Base-by-base conservation (phyloP, 2,797 vertebrate species). In the Tauraco hartlaubi region DNA sequence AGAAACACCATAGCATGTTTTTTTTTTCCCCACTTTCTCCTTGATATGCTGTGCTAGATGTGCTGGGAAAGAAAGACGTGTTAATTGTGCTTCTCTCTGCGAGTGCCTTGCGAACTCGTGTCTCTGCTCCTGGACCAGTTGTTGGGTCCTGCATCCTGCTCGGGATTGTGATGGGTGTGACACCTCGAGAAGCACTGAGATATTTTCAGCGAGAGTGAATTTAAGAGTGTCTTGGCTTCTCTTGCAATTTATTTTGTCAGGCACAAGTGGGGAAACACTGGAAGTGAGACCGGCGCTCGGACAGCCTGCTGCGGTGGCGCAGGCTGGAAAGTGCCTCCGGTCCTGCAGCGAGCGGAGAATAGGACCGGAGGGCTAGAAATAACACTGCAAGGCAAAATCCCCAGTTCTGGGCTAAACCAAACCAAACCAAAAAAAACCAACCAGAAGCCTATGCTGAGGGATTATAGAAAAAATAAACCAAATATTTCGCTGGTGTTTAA, bases 61-160 rank as follows among this genome's bases (percentile, higher is more conserved):
- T 67, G 33, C n/a, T 31, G 51, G 64, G 52, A 66, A 90, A 73
- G 78, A 92, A 29, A 84, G 39, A 44, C 39, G 35, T 59, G 49
- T 90, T 97, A 95, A 97, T 96, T 97, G 88, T 88, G 39, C 44
- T 62, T 39, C 90, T 96, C 88, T 43, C 73, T 62, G 68, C 0
- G 49, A 72, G 79, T 48, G 68, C 92, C 74, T 85, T 23, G 14
- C 14, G 66, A 90, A 59, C 43, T 48, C 0, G 0, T 6, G 15
- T 28, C 54, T 81, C 46, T 49, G 56, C 49, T 71, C 46, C 66
- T 29, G 54, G 56, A 23, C 52, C 44, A 5, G 15, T 94, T 64
- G 18, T 46, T 39, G 54, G 20, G 8, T 80, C 59, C 76, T 77
- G 61, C n/a, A 33, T 59, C 41, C 85, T 5, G 7, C 82, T 85